Conservation (phyloP, 2,797 vertebrate species). For the Clarias fuscus region DNA sequence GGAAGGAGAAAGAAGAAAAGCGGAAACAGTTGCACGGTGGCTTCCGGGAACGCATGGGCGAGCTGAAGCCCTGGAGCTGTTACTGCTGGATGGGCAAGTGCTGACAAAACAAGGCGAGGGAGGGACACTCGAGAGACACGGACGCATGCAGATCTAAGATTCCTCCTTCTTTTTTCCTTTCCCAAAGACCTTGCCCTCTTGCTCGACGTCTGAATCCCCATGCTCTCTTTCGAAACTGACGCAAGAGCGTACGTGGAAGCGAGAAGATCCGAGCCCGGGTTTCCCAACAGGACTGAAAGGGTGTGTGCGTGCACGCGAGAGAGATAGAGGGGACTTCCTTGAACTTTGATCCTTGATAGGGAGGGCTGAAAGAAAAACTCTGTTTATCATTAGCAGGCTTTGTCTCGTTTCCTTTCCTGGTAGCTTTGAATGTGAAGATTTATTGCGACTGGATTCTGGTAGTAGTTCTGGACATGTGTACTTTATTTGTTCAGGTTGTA, state of each 20-base stretch:
- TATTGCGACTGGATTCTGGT: background rate
- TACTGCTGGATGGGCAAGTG: slow-evolving; percentile 71
- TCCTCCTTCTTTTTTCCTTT: slow-evolving; percentile 11
- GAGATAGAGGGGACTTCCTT: slow-evolving; percentile 57
- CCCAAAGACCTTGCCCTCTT: slow-evolving; percentile 11
- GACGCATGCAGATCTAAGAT: slow-evolving; percentile 50
- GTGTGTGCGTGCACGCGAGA: slow-evolving; percentile 23
- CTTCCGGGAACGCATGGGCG: slow-evolving; percentile 66
- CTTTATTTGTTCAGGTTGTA: background rate
- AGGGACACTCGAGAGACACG: slow-evolving; percentile 31
- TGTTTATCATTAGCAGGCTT: slow-evolving; percentile 57
- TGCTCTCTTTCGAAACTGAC: slow-evolving; percentile 45
- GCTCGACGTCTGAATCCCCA: background rate
- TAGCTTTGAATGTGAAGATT: slow-evolving; percentile 3
- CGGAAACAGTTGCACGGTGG: slow-evolving; percentile 62
- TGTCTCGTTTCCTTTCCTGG: slow-evolving; percentile 16
- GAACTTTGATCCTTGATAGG: slow-evolving; percentile 65
- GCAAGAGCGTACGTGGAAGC: slow-evolving; percentile 51
- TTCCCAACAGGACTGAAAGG: slow-evolving; percentile 55
- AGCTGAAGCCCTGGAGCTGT: slow-evolving; percentile 67
- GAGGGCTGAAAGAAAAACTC: slow-evolving; percentile 52
- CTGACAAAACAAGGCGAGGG: slow-evolving; percentile 70
- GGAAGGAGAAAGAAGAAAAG: slow-evolving; percentile 54
- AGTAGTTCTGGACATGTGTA: slow-evolving; percentile 18
- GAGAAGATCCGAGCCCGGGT: slow-evolving; percentile 55